Percentiles rank a stretch among this genome's conserved stretches.
phyloP scores from a whole-genome alignment of 2,888 invertebrate species.

The Diaperis boleti region DNA sequence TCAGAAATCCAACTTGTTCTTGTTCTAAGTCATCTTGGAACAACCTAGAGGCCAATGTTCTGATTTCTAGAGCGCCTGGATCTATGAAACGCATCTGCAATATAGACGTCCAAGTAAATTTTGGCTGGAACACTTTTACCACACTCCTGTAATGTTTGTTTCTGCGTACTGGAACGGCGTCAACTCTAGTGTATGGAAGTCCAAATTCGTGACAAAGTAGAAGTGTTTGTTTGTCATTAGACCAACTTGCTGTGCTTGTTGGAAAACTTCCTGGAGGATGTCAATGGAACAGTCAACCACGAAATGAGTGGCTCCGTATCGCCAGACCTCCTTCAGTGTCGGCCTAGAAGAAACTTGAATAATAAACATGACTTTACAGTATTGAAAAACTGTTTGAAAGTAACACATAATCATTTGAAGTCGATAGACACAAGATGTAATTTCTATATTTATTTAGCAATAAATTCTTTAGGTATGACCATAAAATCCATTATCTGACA shows the following conservation, averaged over 20 bases:
- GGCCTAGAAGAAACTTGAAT: too few species aligned
- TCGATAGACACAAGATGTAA: too few species aligned
- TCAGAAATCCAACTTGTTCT: constrained; percentile 27
- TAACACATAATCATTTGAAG: too few species aligned
- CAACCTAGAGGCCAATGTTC: constrained; percentile 38
- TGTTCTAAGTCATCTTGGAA: constrained; percentile 16
- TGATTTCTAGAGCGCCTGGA: constrained; percentile 68
- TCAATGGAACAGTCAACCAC: constrained; percentile 69
- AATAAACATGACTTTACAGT: too few species aligned
- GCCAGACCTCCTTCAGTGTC: constrained; percentile 66
- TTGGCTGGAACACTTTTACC: constrained; percentile 18
- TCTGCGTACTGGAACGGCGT: constrained; percentile 70
- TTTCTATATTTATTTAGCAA: too few species aligned
- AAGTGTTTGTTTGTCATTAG: constrained; percentile 70
- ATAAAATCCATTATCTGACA: too few species aligned
- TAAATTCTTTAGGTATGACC: too few species aligned
- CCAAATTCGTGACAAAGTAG: constrained; percentile 72
- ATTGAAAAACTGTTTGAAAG: too few species aligned
- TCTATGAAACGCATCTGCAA: constrained; percentile 72
- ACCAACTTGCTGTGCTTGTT: constrained; percentile 73
- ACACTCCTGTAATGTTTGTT: constrained; percentile 72
- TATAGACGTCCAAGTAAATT: neutral
- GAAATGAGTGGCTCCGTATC: constrained; percentile 67
- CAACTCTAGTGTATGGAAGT: constrained; percentile 71
- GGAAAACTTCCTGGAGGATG: constrained; percentile 66